These are phyloP conservation scores for Ibycter americanus DNA, from an alignment of 2,797 vertebrate genomes.

Conservation along the genomic window DNA sequence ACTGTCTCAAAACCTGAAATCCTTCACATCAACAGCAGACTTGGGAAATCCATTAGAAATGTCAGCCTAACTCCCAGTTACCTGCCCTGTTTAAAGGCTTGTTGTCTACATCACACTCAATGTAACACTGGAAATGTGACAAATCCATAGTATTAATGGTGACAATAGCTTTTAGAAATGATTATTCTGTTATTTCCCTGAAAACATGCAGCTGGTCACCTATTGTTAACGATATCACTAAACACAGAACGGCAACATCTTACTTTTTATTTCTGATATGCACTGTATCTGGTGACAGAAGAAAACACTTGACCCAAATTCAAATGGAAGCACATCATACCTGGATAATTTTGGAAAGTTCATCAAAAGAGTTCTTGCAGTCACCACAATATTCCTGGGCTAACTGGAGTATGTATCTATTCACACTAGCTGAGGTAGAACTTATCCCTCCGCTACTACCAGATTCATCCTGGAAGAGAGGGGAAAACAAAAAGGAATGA, in stretches of 20 bases:
- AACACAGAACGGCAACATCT: neutral
- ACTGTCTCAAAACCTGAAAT: neutral
- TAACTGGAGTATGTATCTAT: slow-evolving; percentile 95
- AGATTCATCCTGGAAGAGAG: slow-evolving; percentile 86
- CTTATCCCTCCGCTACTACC: slow-evolving; percentile 90
- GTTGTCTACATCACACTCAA: neutral
- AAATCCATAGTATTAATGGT: neutral
- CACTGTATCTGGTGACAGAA: neutral
- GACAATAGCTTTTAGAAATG: neutral
- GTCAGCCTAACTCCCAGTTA: neutral
- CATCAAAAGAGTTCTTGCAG: slow-evolving; percentile 97
- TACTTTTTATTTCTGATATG: neutral
- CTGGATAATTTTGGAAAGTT: slow-evolving; percentile 99
- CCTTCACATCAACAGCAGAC: neutral
- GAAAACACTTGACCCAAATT: neutral
- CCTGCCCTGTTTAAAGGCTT: neutral
- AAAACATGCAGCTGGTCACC: neutral
- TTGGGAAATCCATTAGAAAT: neutral
- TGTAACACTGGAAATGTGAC: neutral
- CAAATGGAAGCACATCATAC: slow-evolving; percentile 58
- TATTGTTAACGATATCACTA: neutral
- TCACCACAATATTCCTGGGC: slow-evolving; percentile 98
- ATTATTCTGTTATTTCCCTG: neutral
- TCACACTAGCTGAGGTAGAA: slow-evolving; percentile 93
- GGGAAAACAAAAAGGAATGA: neutral